Evolutionary conservation across 2,888 invertebrate genomes (phyloP), one percentile per base, ranked within the genome.

Genomic region (Netelia fuscicornis): DNA sequence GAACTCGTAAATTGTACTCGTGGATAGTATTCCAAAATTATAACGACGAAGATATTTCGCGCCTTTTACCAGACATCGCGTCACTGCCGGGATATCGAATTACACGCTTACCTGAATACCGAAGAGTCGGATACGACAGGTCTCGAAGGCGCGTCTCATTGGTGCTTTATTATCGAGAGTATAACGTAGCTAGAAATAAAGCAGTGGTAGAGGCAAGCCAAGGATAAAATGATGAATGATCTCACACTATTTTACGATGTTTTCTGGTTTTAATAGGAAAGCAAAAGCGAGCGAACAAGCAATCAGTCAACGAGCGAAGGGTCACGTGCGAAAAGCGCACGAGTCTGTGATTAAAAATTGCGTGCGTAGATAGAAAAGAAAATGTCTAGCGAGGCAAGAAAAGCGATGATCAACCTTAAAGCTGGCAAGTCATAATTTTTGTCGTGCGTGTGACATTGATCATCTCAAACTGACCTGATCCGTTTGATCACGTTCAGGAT

Each of bases 391-490:
- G 20, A 48, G 42, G 9, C 44, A 71, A 25, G 2, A 23, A 72
- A 17, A 76, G 62, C 64, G 60, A 56, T 42, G 67, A 65, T 70
- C 42, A 70, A 42, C 23, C 58, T 20, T 60, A 65, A 25, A 42
- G 13, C 13, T 30, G 44, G 30, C 11, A 10, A 62, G 25, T 25
- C 9, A 65, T 68, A 17, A 54, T 17, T 76, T 54, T 10, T 60
- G 42, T 30, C 60, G 75, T 37, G 13, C 30, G 52, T 58, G 70
- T n/a, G 76, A 23, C 13, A 44, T 25, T 20, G n/a, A 56, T 44
- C 48, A 44, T 75, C 44, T 58, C 17, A 17, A 83, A 89, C 90
- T 89, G 88, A 93, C 93, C 93, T 93, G 92, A 87, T 90, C 91
- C 84, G 87, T 88, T 83, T 89, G 88, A 84, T 92, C 92, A 44